Evolutionary conservation across 1,140 invertebrate species (phyloP), one percentile per base, ranked within the genome.

Genomic region (Hydropsyche tenuis): DNA sequence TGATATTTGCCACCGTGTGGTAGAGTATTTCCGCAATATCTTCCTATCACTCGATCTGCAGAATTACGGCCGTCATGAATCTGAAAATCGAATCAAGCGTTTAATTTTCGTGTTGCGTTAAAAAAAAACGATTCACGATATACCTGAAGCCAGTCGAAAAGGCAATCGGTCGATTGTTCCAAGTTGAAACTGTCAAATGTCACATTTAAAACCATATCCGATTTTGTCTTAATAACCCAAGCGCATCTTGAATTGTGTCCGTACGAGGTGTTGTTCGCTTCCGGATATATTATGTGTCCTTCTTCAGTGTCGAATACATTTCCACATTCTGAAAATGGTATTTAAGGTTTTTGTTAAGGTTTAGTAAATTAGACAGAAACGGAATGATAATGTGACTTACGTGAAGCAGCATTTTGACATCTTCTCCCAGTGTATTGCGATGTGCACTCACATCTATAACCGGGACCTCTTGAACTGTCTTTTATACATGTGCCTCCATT

Each of bases 401-500:
- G 23, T 42, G 30, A n/a, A 45, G 16, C 53, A 22, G 14, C 20
- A 22, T 27, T 66, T 25, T 64, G 25, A 46, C 69, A 78, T 23
- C 56, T 83, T 78, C 79, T 65, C 3, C 83, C 81, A 9, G 81
- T 78, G 74, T 80, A 84, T 42, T 80, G 78, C n/a, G 82, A 82
- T 0, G 85, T 83, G 75, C 92, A 95, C 56, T 88, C 80, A 78
- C 91, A 92, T n/a, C 80, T 82, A 63, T 80, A 87, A 45, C 82
- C 82, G 68, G 60, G 76, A 60, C 81, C 77, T 72, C 82, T 77
- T 65, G 74, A n/a, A n/a, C n/a, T 77, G 45, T 82, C 82, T 22
- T 83, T 81, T 14, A 84, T 78, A 81, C 96, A 98, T 4, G 89
- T 89, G 14, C 93, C 96, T 3, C 91, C 92, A 83, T 98, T 95